Conservation (phyloP, 2,113 vertebrate species). For the Genyomyrus donnyi region DNA sequence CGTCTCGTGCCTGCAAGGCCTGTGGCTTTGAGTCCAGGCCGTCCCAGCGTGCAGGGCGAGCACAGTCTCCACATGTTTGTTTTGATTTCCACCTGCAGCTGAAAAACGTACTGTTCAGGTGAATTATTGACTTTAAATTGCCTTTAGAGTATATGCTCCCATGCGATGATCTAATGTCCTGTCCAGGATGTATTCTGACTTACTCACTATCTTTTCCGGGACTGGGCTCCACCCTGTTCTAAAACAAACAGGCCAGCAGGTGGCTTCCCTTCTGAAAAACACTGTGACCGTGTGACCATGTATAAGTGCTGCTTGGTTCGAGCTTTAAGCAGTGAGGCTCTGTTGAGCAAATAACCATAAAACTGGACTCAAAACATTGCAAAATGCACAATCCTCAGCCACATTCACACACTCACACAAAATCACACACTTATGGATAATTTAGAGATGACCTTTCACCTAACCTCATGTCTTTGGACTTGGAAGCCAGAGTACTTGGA, state of each 20-base stretch:
- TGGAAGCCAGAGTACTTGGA: not conserved
- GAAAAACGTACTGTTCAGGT: not conserved
- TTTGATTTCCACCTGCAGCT: not conserved
- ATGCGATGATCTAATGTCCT: not conserved
- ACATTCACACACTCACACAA: not conserved
- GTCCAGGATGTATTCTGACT: not conserved
- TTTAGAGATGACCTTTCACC: not conserved
- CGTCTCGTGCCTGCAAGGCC: not conserved
- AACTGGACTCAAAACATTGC: not conserved
- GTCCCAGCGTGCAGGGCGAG: not conserved
- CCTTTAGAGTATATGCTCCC: not conserved
- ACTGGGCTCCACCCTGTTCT: not conserved
- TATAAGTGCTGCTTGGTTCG: not conserved
- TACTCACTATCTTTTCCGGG: not conserved
- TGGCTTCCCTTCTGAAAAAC: not conserved
- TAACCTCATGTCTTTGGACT: not conserved
- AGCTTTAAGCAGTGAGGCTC: not conserved
- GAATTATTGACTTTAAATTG: slow-evolving; percentile 4
- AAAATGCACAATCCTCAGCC: not conserved
- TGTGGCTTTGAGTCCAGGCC: not conserved
- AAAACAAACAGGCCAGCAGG: not conserved
- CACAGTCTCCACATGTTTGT: not conserved
- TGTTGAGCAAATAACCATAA: not conserved
- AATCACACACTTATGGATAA: not conserved
- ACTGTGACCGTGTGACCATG: not conserved